Base-by-base conservation (phyloP, 2,888 invertebrate genomes). In the Serrognathus titanus region DNA sequence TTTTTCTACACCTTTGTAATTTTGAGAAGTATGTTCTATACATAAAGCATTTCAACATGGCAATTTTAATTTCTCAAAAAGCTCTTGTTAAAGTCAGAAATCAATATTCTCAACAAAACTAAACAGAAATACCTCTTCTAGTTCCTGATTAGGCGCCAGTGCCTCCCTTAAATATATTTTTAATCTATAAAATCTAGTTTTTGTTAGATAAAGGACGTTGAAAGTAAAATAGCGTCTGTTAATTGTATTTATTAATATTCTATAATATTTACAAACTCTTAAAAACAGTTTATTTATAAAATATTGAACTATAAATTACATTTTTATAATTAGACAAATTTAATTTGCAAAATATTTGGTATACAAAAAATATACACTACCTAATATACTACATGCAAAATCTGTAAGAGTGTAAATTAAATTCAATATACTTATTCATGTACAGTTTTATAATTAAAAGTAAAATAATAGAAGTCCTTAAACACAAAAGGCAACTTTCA, bases 401-500 rank as follows among this genome's bases (percentile, higher is more conserved):
- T 31, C 24, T 31, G 47, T 47, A 53, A 51, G 45, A 51, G 37
- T 51, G 45, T 51, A 51, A 41, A 51, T 43, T 51, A 43, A 36
- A 35, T 51, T 41, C 31, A 36, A 51, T 51, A 51, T 41, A 20
- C 13, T 43, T 43, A 43, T 41, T 37, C 38, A 55, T 45, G 43
- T 55, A 35, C 43, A n/a, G 12, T 31, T 41, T 35, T 36, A 48
- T 41, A 54, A 37, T 40, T 48, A 54, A 50, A n/a, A 31, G 24
- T 49, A 41, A 16, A 41, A 50, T 55, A 50, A 45, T n/a, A 43
- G n/a, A 45, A 53, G 48, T 35, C 40, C 48, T 48, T 53, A 53
- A 13, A 53, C 53, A 48, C 47, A 49, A 51, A 54, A 48, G 24
- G 51, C 46, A 41, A 35, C 39, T 12, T 35, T 40, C 24, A 20